Base-by-base conservation (phyloP, 2,113 vertebrate genomes). In the Pygathrix nemaeus region DNA sequence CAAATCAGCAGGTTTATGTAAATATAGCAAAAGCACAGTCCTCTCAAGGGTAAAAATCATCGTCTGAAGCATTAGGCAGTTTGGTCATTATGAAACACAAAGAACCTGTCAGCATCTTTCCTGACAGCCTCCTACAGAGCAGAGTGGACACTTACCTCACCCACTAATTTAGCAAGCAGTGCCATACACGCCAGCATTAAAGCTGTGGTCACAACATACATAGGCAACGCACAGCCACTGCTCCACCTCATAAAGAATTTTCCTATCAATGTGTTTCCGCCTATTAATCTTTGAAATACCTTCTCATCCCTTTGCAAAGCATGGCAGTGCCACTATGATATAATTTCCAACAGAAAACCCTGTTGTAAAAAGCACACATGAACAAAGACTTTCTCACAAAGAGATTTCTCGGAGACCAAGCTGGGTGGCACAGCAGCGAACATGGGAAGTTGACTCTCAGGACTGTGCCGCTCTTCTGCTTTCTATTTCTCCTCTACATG, bases 1-100 rank as follows among this genome's bases (percentile, higher is more conserved):
- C 66, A 92, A 87, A 94, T 92, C 86, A 89, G 94, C 94, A 96
- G 79, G 93, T 95, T 97, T 81, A 94, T 76, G 76, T 68, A 93
- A 96, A 93, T 0, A 27, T n/a, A 97, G 48, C 75, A 91, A 89
- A 5, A 57, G 20, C 78, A 55, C 1, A 23, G 72, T 72, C 66
- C 80, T 81, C 83, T 97, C 61, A 0, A 95, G 94, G n/a, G 68
- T 88, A 97, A 96, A 97, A 97, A 79, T 76, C 88, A 75, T 45
- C 97, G 78, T n/a, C 93, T 73, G 80, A 82, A 85, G 75, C 93
- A 76, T 43, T 83, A 88, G 68, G 72, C 96, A 93, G 57, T 93
- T 45, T 90, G 84, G 84, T 95, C 89, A 95, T 75, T 70, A 66
- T 48, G 57, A 83, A 97, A 72, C 40, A 97, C 84, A 95, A 93